Percentiles rank a stretch among this genome's conserved stretches.
phyloP scores from a whole-genome alignment of 92 coral and sea anemone species.

The Isaurus tuberculatus region DNA sequence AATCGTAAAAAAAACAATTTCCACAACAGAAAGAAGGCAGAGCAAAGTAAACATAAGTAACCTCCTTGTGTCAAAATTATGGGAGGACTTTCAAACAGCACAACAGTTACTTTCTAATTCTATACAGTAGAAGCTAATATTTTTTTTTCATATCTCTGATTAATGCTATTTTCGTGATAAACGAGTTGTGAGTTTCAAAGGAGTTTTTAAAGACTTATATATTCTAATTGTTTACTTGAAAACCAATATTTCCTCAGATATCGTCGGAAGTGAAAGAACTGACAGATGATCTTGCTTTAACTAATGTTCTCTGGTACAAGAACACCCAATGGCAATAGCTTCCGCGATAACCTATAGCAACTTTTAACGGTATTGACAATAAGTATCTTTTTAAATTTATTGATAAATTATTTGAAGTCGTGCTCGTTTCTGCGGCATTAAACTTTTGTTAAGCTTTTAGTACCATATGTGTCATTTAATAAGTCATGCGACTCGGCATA shows the following conservation, averaged over 20 bases:
- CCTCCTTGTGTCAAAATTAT: too few relatives aligned
- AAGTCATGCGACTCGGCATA: neutral
- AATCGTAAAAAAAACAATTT: too few relatives aligned
- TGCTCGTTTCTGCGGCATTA: constrained; percentile 8
- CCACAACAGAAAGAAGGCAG: too few relatives aligned
- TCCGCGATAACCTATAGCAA: constrained; percentile 8
- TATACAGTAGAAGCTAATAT: too few relatives aligned
- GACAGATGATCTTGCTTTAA: neutral
- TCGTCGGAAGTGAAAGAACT: neutral
- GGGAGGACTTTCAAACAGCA: too few relatives aligned
- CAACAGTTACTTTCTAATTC: too few relatives aligned
- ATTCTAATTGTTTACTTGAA: neutral
- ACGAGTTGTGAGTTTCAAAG: too few relatives aligned
- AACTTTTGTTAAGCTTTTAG: neutral
- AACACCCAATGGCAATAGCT: neutral
- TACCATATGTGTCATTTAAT: neutral
- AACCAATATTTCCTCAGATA: neutral
- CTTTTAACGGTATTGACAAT: neutral
- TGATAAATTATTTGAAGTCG: too few relatives aligned
- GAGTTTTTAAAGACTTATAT: neutral
- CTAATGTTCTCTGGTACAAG: neutral
- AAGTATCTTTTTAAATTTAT: neutral
- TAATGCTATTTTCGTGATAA: too few relatives aligned
- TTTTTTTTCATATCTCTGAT: too few relatives aligned
- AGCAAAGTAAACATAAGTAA: too few relatives aligned